Evolutionary conservation across 2,888 invertebrate genomes (phyloP), one percentile per base, ranked within the genome.

Genomic region (Drosophila neotestacea): DNA sequence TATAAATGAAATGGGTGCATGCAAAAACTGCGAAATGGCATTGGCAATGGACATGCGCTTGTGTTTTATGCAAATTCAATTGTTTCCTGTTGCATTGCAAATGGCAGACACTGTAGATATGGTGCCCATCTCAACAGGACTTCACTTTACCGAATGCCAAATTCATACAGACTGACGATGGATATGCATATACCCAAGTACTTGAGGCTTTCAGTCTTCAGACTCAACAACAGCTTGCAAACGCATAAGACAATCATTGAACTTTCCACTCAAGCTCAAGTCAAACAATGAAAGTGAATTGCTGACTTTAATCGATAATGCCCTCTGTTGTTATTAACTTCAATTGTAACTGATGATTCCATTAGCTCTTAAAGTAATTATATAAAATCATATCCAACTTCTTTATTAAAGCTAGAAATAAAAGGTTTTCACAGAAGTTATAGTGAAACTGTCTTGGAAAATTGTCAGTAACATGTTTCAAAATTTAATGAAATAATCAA

Each of bases 41-140:
- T 73, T 73, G 76, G 66, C 70, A 79, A 81, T 74, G 74, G 77
- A 64, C 77, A 81, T 80, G 69, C 64, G 63, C 66, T 73, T 74
- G 85, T 84, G 85, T 84, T 84, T 81, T 84, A 84, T 84, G 84
- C 82, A 84, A 84, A 84, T 84, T 87, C 87, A 84, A 84, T 87
- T 84, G 87, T 85, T 84, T 87, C 87, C 87, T 87, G 77, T 84
- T 86, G 86, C 83, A 86, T 84, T 79, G 79, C 72, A 79, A 84
- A 85, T 87, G 85, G 69, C 72, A 62, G 70, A 70, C 68, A 70
- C 74, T 71, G 72, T 68, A 62, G 63, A 51, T 41, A 59, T 64
- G 38, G 27, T n/a, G 42, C 11, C 52, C 34, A 28, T 51, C 55
- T 34, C 58, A 10, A 32, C 27, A 34, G 27, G 6, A 44, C 44